Percentiles rank a stretch among this genome's conserved stretches.
phyloP scores from a whole-genome alignment of 2,888 invertebrate genomes.

The Ochropacha duplaris region DNA sequence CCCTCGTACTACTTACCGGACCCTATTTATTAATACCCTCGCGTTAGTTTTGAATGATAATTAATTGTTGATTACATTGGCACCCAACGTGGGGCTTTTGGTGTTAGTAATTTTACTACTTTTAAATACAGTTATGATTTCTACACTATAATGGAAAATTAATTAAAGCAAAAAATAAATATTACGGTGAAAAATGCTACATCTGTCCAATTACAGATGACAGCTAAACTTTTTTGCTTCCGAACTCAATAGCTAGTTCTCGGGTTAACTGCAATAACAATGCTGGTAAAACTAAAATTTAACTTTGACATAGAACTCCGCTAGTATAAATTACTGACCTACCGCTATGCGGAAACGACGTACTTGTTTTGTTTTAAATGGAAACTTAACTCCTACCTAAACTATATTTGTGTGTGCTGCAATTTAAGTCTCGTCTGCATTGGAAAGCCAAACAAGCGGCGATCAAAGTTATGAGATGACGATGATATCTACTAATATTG shows the following conservation, averaged over 20 bases:
- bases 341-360: conserved; percentile 1
- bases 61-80: too few relatives aligned
- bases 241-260: background rate
- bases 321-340: conserved; percentile 7
- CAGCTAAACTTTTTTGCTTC: background rate
- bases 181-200: background rate
- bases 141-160: too few relatives aligned
- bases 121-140: too few relatives aligned
- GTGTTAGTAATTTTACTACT: too few relatives aligned
- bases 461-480: too few relatives aligned
- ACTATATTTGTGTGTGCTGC: conserved; percentile 4
- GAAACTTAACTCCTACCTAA: conserved; percentile 17
- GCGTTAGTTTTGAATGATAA: background rate
- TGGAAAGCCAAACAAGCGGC: too few relatives aligned
- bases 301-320: conserved; percentile 10
- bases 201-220: background rate
- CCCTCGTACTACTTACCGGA: too few relatives aligned
- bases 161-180: too few relatives aligned
- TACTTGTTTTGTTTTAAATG: conserved; percentile 15
- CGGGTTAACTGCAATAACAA: conserved; percentile 7
- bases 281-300: conserved; percentile 6
- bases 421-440: background rate
- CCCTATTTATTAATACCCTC: background rate
- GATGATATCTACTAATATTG: too few relatives aligned
- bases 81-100: background rate